phyloP scores from a whole-genome alignment of 2,797 vertebrate species.

The Leontocebus nigricollis region DNA sequence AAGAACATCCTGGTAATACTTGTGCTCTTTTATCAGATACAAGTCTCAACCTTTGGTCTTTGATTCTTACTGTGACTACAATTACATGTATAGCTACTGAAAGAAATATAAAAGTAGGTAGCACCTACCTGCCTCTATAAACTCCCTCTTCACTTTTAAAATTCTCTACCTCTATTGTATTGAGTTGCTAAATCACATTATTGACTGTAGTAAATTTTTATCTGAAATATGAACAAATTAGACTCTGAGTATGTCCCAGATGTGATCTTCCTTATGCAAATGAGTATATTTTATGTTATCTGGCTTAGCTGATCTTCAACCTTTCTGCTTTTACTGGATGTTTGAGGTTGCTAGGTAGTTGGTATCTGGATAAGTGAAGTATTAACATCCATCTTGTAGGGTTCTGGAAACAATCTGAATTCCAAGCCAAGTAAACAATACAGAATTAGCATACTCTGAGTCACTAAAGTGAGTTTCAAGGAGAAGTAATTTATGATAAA shows the following conservation, averaged over 20 bases:
- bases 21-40: background rate
- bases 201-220: background rate
- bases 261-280: background rate
- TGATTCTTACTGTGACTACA: background rate
- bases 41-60: background rate
- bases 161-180: background rate
- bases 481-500: background rate
- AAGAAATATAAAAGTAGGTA: background rate
- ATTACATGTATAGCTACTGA: background rate
- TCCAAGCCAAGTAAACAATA: background rate
- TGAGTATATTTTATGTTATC: background rate
- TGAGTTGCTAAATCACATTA: background rate
- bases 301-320: background rate
- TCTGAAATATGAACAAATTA: background rate
- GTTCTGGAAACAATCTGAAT: background rate
- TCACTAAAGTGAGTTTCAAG: background rate
- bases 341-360: background rate
- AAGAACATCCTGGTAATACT: background rate
- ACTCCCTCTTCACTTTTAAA: background rate
- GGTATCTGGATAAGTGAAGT: background rate
- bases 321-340: background rate
- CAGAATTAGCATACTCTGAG: background rate
- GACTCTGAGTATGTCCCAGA: background rate
- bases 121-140: background rate
- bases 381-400: background rate